These are phyloP conservation scores for Leptobrachium ailaonicum DNA, from an alignment of 2,113 vertebrate genomes.

Conservation along the genomic window DNA sequence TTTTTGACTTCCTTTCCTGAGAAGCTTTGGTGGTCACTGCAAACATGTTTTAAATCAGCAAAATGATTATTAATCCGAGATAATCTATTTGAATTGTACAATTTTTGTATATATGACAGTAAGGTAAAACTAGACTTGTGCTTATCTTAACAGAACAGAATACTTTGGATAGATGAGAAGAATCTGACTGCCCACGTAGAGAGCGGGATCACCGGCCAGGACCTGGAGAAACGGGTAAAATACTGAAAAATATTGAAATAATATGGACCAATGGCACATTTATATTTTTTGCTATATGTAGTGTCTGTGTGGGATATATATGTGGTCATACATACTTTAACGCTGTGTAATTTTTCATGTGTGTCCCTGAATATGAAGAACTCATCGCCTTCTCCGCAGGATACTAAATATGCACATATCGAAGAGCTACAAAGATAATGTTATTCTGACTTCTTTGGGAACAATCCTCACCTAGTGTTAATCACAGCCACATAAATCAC, in stretches of 20 bases:
- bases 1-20: no score
- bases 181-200: conserved; percentile 92
- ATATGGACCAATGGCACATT: not conserved
- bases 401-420: not conserved
- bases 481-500: not conserved
- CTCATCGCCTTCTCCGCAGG: not conserved
- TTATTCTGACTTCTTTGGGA: not conserved
- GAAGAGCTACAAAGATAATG: not conserved
- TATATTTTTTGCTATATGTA: no score
- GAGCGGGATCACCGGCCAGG: conserved; percentile 93
- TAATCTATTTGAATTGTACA: no score
- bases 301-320: no score
- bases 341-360: not conserved
- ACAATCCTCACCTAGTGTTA: not conserved
- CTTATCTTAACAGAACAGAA: conserved; percentile 81
- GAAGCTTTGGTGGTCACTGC: no score
- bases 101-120: no score
- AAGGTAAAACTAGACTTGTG: not conserved
- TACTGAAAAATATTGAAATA: conserved; percentile 2
- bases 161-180: conserved; percentile 97
- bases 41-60: no score
- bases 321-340: not conserved
- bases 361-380: not conserved
- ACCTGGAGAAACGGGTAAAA: conserved; percentile 90
- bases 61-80: no score